Conservation (phyloP, 2,113 vertebrate species). For the Heterotis niloticus region DNA sequence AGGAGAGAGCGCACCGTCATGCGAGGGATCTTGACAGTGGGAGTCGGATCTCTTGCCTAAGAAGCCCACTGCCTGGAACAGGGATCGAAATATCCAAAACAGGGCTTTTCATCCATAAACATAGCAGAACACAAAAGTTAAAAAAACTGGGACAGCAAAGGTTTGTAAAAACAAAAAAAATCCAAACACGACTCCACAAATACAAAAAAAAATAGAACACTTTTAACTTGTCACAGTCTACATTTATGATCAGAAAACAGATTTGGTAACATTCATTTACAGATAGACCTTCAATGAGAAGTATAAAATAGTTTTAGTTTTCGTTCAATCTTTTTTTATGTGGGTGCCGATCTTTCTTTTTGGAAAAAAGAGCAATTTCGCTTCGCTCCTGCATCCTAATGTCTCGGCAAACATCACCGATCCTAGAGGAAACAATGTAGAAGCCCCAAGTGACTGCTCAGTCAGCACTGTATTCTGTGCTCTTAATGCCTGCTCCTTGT, state of each 20-base stretch:
- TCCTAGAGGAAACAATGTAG: neutral
- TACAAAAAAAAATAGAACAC: too few relatives aligned
- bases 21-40: too few relatives aligned
- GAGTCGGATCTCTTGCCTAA: too few relatives aligned
- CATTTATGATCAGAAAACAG: neutral
- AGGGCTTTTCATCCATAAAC: too few relatives aligned
- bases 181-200: too few relatives aligned
- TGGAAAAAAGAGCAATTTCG: neutral
- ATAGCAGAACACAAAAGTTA: too few relatives aligned
- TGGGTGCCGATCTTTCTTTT: conserved; percentile 5
- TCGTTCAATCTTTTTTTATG: neutral
- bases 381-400: neutral
- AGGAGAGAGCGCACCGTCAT: too few relatives aligned
- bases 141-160: too few relatives aligned
- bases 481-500: neutral
- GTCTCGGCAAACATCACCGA: neutral
- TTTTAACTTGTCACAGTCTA: neutral
- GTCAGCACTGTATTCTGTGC: neutral
- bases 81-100: too few relatives aligned
- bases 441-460: neutral
- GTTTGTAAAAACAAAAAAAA: too few relatives aligned
- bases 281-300: neutral
- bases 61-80: too few relatives aligned
- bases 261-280: neutral
- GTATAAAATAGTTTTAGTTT: neutral